Percentiles rank a stretch among this genome's conserved stretches.
phyloP scores from a whole-genome alignment of 2,113 vertebrate species.

The Oncorhynchus mykiss region DNA sequence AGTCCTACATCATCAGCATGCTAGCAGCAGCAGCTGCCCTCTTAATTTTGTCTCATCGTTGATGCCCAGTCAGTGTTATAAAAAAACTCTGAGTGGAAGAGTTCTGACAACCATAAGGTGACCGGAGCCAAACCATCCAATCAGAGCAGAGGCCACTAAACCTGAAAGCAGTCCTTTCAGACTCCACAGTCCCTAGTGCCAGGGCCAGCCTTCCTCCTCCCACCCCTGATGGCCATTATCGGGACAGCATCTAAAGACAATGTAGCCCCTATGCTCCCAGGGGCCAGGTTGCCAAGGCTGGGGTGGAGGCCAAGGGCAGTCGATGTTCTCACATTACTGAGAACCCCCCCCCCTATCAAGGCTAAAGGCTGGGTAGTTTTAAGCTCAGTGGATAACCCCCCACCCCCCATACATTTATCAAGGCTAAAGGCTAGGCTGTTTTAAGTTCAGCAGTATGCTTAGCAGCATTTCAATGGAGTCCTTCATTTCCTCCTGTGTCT shows the following conservation, averaged over 20 bases:
- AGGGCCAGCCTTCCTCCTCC: slow-evolving; percentile 7
- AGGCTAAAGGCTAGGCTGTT: background rate
- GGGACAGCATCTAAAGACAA: slow-evolving; percentile 21
- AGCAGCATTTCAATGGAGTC: slow-evolving; percentile 17
- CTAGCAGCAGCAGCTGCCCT: background rate
- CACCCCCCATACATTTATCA: too few relatives aligned
- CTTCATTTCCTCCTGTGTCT: background rate
- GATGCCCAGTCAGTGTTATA: background rate
- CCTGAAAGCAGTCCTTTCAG: slow-evolving; percentile 43
- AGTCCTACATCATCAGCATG: background rate
- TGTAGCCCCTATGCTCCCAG: slow-evolving; percentile 37
- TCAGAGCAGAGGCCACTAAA: slow-evolving; percentile 26
- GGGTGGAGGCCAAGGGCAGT: slow-evolving; percentile 7
- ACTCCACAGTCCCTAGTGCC: slow-evolving; percentile 26
- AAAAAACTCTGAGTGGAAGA: slow-evolving; percentile 3
- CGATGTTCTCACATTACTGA: background rate
- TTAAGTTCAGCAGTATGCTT: background rate
- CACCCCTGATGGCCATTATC: slow-evolving; percentile 35
- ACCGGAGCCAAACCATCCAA: slow-evolving; percentile 34
- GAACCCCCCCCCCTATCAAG: background rate
- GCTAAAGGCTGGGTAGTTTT: background rate
- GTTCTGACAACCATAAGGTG: slow-evolving; percentile 35
- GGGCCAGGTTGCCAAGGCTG: slow-evolving; percentile 23
- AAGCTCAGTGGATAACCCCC: too few relatives aligned
- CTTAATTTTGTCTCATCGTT: background rate